A percentile compares a stretch with the other conserved stretches of the same genome.
phyloP scores from a whole-genome alignment of 2,113 vertebrate genomes.

The Ammospiza caudacuta region DNA sequence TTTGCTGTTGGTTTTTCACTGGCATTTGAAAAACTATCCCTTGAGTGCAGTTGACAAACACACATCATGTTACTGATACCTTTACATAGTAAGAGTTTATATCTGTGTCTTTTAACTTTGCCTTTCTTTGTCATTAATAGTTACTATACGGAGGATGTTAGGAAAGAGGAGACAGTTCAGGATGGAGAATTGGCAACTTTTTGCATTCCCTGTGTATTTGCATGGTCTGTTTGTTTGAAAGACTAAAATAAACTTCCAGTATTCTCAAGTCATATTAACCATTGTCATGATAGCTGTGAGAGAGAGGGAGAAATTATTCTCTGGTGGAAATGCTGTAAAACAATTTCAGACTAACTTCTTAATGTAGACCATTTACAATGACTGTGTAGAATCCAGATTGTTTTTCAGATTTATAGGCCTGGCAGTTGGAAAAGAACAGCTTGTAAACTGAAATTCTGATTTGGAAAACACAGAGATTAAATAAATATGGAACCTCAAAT shows the following conservation, averaged over 20 bases:
- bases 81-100: neutral
- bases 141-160: neutral
- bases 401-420: conserved; percentile 26
- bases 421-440: neutral
- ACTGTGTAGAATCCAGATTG: neutral
- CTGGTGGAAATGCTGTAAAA: neutral
- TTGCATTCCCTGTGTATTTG: neutral
- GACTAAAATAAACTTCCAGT: neutral
- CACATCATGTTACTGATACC: rapidly evolving
- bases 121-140: neutral
- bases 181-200: neutral
- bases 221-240: neutral
- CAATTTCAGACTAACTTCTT: conserved; percentile 15
- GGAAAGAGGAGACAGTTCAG: neutral
- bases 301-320: neutral
- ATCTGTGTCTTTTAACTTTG: neutral
- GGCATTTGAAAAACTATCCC: neutral
- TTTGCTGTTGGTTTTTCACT: neutral
- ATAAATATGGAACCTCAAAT: conserved; percentile 3
- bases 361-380: neutral
- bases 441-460: conserved; percentile 26
- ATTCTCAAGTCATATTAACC: neutral
- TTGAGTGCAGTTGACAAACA: neutral
- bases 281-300: neutral
- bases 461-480: neutral